Base-by-base conservation (phyloP, 2,888 invertebrate genomes). In the Calliphora vomitoria region DNA sequence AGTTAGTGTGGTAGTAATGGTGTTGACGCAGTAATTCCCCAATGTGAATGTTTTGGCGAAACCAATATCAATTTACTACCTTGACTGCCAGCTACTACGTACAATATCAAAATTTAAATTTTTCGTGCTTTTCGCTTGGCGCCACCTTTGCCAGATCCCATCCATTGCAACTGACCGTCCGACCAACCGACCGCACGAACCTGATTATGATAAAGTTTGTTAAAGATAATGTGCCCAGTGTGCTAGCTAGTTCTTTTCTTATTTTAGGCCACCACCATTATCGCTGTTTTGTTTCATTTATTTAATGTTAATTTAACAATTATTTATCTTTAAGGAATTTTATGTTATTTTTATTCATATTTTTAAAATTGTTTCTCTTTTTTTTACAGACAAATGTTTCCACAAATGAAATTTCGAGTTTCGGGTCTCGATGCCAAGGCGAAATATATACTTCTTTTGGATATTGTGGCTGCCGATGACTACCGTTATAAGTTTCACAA, bases 381-480 rank as follows among this genome's bases (percentile, higher is more conserved):
- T n/a, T 71, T 90, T 95, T 96, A 89, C 96, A 99, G 99, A 96
- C 98, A 99, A 96, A 99, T 99, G 98, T 99, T 99, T 95, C 99
- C 99, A 93, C 98, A 99, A 95, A 99, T 98, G 97, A 99, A 99
- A 96, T 99, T 99, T 95, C 97, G 99, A 94, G 98, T 99, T 92
- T 98, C 98, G 93, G 99, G 99, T 92, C 95, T 99, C 95, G 99
- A 99, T 95, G 97, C 98, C 94, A 98, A 99, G 95, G 98, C 99
- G 94, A 99, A 99, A 95, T 99, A 99, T 96, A 99, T 99, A 94
- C 96, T 99, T 89, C 96, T 99, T 92, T 96, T 99, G 97, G 99
- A 99, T 96, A 98, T 99, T 94, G 98, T 99, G 91, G 98, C 99
- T 71, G 98, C 99, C 89, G 99, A 99, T 95, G 99, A 99, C 95